Percentiles rank a stretch among this genome's conserved stretches.
Evolutionary conservation across 2,888 invertebrate genomes (phyloP).

Genomic region (Standfussiana lucernea): DNA sequence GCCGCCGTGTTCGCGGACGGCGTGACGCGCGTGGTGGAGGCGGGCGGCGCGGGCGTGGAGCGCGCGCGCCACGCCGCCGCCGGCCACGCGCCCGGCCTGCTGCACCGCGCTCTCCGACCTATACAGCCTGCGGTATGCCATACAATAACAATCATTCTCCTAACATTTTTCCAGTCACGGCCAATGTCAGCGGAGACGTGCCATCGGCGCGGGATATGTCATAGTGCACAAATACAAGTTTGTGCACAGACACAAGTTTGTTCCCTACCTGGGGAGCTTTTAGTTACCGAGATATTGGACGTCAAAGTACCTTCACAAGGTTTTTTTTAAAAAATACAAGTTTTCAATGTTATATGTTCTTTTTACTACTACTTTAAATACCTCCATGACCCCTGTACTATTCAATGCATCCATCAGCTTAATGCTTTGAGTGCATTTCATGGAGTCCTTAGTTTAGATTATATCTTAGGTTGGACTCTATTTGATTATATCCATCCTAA

Average conservation of each 20-base stretch:
- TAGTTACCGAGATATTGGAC: background rate
- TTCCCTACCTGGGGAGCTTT: background rate
- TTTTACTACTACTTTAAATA: no score
- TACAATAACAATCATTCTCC: background rate
- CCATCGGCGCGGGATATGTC: background rate
- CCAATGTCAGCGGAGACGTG: background rate
- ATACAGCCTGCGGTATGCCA: constrained; percentile 71
- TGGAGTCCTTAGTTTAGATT: background rate
- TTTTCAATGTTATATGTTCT: no score
- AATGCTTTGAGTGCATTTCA: background rate
- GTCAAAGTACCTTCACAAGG: background rate
- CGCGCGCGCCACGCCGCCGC: constrained; percentile 70
- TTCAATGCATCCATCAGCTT: background rate
- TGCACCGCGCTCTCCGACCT: constrained; percentile 68
- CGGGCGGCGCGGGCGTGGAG: constrained; percentile 78
- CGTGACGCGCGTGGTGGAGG: constrained; percentile 82
- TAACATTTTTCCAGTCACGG: background rate
- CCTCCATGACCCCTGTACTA: background rate
- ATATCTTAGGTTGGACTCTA: background rate
- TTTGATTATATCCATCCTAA: background rate
- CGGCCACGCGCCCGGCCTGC: constrained; percentile 50
- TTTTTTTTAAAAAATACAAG: no score
- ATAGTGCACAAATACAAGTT: no score
- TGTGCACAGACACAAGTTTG: background rate
- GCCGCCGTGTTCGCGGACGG: constrained; percentile 84